Evolutionary conservation across 1,140 invertebrate genomes (phyloP).

Genomic region (Atta texana): DNA sequence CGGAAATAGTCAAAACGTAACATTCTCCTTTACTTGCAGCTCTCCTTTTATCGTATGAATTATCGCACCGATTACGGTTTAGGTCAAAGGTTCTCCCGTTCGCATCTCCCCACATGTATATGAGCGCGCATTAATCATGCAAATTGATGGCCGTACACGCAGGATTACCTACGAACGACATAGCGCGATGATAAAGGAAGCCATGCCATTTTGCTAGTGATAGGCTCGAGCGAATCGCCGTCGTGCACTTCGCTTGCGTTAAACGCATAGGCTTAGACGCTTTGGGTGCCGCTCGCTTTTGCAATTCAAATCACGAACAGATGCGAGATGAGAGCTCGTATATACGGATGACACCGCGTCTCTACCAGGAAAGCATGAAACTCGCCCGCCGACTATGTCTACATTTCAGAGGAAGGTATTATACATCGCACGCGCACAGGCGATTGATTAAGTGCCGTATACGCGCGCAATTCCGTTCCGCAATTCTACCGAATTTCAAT

Average conservation of each 20-base stretch:
- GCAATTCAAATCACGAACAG: conserved; percentile 81
- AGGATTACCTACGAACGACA: background rate
- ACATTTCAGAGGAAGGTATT: conserved; percentile 31
- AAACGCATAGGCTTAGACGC: conserved; percentile 63
- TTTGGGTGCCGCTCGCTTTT: conserved; percentile 76
- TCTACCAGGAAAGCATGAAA: conserved; percentile 57
- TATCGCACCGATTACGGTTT: background rate
- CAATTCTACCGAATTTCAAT: conserved; percentile 47
- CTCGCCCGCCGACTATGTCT: conserved; percentile 43
- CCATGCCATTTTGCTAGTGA: background rate
- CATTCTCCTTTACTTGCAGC: background rate
- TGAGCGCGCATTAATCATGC: background rate
- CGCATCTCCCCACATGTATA: background rate
- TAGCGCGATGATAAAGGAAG: background rate
- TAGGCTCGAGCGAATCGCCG: conserved; percentile 19
- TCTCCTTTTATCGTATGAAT: background rate
- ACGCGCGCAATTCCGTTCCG: conserved; percentile 48
- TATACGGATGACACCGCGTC: conserved; percentile 51
- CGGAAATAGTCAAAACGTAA: too few species aligned
- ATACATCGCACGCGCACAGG: conserved; percentile 19
- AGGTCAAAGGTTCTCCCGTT: background rate
- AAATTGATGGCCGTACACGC: conserved; percentile 14
- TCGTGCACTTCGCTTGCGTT: conserved; percentile 10
- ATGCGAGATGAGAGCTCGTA: conserved; percentile 63
- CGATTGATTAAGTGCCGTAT: conserved; percentile 66